Evolutionary conservation across 2,113 vertebrate species (phyloP).

Genomic region (Neofelis nebulosa): DNA sequence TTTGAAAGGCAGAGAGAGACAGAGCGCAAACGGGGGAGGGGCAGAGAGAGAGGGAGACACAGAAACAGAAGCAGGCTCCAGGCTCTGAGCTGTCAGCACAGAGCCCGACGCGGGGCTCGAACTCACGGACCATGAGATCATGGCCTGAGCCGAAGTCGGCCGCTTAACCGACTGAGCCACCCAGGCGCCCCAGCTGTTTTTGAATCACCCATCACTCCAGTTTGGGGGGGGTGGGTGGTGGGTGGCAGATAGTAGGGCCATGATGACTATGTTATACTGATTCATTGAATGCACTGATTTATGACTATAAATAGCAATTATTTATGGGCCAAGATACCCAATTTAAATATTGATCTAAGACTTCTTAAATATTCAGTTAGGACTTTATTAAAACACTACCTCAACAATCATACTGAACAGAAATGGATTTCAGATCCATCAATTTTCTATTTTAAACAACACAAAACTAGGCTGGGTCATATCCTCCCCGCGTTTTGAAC

Average conservation of each 20-base stretch:
- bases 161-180: too few species aligned
- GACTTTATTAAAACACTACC: constrained; percentile 38
- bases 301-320: constrained; percentile 38
- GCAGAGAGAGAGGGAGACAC: too few species aligned
- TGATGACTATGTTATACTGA: constrained; percentile 5
- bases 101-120: too few species aligned
- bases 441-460: constrained; percentile 58
- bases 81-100: too few species aligned
- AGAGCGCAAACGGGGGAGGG: too few species aligned
- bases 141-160: too few species aligned
- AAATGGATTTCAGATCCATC: constrained; percentile 57
- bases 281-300: not conserved
- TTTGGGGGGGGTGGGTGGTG: not conserved
- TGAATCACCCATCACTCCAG: constrained; percentile 30
- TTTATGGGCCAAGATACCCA: not conserved
- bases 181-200: too few species aligned
- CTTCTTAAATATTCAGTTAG: constrained; percentile 35
- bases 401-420: constrained; percentile 36
- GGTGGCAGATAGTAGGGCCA: not conserved
- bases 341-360: constrained; percentile 45
- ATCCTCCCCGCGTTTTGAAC: not conserved
- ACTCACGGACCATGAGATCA: too few species aligned
- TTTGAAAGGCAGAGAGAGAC: too few species aligned
- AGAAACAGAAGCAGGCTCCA: too few species aligned
- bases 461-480: not conserved